Percentiles rank a stretch among this genome's conserved stretches.
Conservation (phyloP, 2,888 invertebrate genomes). For the Sinohyriopsis cumingii region DNA sequence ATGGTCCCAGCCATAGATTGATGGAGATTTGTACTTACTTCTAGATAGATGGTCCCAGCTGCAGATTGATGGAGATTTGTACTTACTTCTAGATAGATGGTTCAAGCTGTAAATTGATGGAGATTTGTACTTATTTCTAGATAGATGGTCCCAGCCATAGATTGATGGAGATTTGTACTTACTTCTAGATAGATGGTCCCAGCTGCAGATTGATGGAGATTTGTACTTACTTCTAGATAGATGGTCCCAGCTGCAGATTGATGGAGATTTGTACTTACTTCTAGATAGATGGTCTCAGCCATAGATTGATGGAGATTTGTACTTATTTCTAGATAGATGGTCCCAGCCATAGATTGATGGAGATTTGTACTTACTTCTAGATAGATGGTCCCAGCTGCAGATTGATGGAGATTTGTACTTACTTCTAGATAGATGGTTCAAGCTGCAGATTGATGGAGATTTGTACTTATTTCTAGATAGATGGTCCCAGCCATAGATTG, state of each 20-base stretch:
- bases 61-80: constrained; percentile 16
- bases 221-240: constrained; percentile 40
- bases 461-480: constrained; percentile 39
- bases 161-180: neutral
- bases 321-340: constrained; percentile 49
- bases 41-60: constrained; percentile 54
- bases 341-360: constrained; percentile 44
- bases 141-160: constrained; percentile 50
- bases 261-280: constrained; percentile 26
- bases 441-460: constrained; percentile 34
- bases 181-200: constrained; percentile 57
- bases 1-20: constrained; percentile 46
- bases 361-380: constrained; percentile 33
- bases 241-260: constrained; percentile 53
- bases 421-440: constrained; percentile 57
- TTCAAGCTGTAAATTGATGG: constrained; percentile 34
- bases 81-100: constrained; percentile 50
- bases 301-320: neutral
- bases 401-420: neutral
- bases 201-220: constrained; percentile 31
- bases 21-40: constrained; percentile 26
- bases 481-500: constrained; percentile 56
- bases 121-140: constrained; percentile 32
- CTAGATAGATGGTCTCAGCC: constrained; percentile 53
- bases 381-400: constrained; percentile 57